Conservation (phyloP, 2,888 invertebrate genomes). For the Petrolisthes manimaculis region DNA sequence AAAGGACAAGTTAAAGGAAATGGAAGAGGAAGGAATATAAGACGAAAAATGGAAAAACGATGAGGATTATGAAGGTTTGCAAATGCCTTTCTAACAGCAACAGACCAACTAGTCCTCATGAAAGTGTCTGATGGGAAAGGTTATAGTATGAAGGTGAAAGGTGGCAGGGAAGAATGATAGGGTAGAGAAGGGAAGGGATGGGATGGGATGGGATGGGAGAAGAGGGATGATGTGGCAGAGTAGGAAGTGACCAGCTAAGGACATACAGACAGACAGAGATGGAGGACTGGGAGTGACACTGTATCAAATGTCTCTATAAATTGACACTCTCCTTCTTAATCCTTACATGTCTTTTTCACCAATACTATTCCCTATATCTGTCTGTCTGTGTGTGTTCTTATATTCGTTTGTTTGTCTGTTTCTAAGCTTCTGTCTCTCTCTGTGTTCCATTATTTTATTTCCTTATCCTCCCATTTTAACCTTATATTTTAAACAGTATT, state of each 20-base stretch:
- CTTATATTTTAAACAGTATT: background rate
- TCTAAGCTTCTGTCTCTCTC: background rate
- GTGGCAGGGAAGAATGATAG: background rate
- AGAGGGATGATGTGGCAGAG: background rate
- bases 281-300: background rate
- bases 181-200: background rate
- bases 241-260: background rate
- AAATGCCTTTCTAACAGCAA: too few relatives aligned
- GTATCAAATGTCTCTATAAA: background rate
- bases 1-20: background rate
- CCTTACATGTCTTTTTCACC: background rate
- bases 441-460: background rate
- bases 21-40: background rate
- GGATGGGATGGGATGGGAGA: background rate
- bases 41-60: background rate
- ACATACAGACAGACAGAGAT: background rate
- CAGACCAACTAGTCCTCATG: too few relatives aligned
- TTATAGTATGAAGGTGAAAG: background rate
- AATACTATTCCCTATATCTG: background rate
- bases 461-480: background rate
- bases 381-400: background rate
- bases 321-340: too few relatives aligned
- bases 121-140: too few relatives aligned
- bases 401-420: background rate
- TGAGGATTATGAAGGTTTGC: too few relatives aligned